phyloP scores from a whole-genome alignment of 2,888 invertebrate species.

The Tyria jacobaeae region DNA sequence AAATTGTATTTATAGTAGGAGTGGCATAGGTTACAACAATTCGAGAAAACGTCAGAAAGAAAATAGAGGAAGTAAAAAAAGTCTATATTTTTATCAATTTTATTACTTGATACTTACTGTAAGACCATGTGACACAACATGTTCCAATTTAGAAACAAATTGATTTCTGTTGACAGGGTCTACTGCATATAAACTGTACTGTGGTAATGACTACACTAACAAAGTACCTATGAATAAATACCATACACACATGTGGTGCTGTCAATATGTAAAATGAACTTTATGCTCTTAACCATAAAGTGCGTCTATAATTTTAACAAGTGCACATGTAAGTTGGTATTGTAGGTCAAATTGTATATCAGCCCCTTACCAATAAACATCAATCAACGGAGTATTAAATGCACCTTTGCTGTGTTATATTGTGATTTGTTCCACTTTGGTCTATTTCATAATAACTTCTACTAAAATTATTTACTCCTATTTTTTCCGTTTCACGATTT shows the following conservation, averaged over 20 bases:
- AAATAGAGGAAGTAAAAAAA: no score
- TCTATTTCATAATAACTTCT: conserved; percentile 18
- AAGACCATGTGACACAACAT: no score
- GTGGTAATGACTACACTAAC: conserved; percentile 41
- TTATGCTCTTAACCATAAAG: conserved; percentile 12
- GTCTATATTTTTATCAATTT: no score
- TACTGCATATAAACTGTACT: conserved; percentile 26
- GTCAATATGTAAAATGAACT: conserved; percentile 21
- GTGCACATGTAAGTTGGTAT: conserved; percentile 23
- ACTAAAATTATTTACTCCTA: not conserved
- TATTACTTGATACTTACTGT: no score
- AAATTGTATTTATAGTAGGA: no score
- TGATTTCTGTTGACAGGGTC: conserved; percentile 6
- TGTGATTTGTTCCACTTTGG: conserved; percentile 55
- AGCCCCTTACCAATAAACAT: conserved; percentile 71
- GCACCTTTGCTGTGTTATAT: conserved; percentile 72
- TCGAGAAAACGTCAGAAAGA: no score
- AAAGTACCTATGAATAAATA: conserved; percentile 51
- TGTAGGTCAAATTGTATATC: conserved; percentile 50
- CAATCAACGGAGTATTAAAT: conserved; percentile 76
- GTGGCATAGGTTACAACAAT: no score
- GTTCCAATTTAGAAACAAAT: not conserved
- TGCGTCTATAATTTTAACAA: not conserved
- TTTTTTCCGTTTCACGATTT: no score
- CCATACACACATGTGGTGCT: no score